Conservation (phyloP, 1,140 invertebrate species). For the Ephestia elutella region DNA sequence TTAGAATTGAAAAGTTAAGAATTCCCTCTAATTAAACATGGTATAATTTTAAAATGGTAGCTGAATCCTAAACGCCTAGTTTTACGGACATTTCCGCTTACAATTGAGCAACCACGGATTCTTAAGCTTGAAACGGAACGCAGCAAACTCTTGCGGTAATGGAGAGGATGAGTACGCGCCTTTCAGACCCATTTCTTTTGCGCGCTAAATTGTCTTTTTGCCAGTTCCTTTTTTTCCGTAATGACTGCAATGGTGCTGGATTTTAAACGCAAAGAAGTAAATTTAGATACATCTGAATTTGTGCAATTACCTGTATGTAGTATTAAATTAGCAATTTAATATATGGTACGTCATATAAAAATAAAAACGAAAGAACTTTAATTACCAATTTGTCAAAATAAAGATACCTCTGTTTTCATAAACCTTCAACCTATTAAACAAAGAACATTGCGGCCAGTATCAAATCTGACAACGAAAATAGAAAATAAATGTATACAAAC, state of each 20-base stretch:
- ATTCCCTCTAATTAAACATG: too few relatives aligned
- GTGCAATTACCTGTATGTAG: too few relatives aligned
- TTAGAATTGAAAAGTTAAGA: too few relatives aligned
- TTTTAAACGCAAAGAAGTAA: too few relatives aligned
- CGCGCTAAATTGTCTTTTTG: conserved; percentile 3
- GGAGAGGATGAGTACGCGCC: conserved; percentile 2
- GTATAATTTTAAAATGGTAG: too few relatives aligned
- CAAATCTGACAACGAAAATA: background rate
- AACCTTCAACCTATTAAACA: background rate
- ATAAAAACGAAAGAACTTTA: too few relatives aligned
- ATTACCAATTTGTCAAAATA: too few relatives aligned
- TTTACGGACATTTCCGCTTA: background rate
- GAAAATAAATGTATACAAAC: background rate
- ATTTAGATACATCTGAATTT: too few relatives aligned
- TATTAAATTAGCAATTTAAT: too few relatives aligned
- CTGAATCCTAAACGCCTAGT: background rate
- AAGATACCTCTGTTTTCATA: too few relatives aligned
- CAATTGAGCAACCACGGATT: conserved; percentile 2
- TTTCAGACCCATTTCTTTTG: conserved; percentile 1
- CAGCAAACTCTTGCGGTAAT: conserved; percentile 9
- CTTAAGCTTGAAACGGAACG: conserved; percentile 15
- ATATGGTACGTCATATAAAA: too few relatives aligned
- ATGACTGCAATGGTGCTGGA: background rate
- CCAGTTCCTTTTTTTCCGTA: background rate
- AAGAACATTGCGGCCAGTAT: too few relatives aligned